Conservation (phyloP, 2,888 invertebrate genomes). For the Petrolisthes cinctipes region DNA sequence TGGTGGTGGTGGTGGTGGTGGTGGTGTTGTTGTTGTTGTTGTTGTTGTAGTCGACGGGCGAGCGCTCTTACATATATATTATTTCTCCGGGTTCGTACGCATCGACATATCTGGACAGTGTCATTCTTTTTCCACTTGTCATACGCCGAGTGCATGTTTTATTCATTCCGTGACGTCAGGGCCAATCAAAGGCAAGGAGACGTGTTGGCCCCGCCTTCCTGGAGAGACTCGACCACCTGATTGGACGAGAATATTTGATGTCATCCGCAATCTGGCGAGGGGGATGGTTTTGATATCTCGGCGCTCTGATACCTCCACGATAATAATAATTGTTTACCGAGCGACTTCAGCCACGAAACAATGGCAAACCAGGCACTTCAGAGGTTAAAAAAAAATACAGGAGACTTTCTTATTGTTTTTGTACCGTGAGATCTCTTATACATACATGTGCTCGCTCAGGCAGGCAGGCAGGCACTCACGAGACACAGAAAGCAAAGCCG, state of each 20-base stretch:
- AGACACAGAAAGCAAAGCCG: conserved; percentile 35
- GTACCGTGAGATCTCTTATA: neutral
- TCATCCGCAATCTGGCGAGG: conserved; percentile 42
- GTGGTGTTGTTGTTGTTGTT: too few relatives aligned
- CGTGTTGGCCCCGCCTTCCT: conserved; percentile 34
- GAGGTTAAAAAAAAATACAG: neutral
- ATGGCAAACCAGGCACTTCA: neutral
- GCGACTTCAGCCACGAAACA: neutral
- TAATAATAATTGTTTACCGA: conserved; percentile 7
- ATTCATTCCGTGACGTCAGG: conserved; percentile 44
- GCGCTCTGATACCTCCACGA: conserved; percentile 16
- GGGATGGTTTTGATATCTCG: conserved; percentile 41
- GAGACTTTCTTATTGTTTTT: neutral
- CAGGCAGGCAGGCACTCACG: neutral
- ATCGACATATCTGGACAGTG: conserved; percentile 52
- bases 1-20: too few relatives aligned
- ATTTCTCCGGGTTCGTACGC: conserved; percentile 31
- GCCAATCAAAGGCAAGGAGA: conserved; percentile 44
- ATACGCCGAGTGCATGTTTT: conserved; percentile 53
- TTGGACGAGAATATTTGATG: conserved; percentile 41
- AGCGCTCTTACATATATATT: too few relatives aligned
- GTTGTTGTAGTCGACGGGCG: too few relatives aligned
- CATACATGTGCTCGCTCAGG: neutral
- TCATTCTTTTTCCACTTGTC: conserved; percentile 59
- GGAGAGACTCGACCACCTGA: conserved; percentile 12